Conservation (phyloP, 2,888 invertebrate species). For the Diploptera punctata region DNA sequence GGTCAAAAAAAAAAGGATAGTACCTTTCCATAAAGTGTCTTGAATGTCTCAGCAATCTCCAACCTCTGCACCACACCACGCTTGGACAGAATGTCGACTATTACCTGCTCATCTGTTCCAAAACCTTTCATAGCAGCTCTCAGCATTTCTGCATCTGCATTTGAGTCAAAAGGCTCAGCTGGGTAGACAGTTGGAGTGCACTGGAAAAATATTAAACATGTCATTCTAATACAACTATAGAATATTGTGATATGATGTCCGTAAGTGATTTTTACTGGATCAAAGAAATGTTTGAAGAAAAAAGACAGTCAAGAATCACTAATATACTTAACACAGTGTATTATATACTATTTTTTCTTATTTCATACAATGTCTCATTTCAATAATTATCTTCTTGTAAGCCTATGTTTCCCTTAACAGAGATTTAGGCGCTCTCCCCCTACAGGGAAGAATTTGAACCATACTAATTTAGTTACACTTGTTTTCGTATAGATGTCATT, state of each 20-base stretch:
- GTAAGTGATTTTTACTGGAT: too few species aligned
- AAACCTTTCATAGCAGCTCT: slow-evolving; percentile 55
- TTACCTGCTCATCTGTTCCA: slow-evolving; percentile 59
- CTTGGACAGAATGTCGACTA: slow-evolving; percentile 59
- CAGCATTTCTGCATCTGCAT: slow-evolving; percentile 52
- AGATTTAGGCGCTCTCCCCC: too few species aligned
- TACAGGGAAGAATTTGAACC: too few species aligned
- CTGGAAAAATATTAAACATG: slow-evolving; percentile 37
- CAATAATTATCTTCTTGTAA: too few species aligned
- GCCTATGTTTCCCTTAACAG: too few species aligned
- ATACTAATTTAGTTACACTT: too few species aligned
- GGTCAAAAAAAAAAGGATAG: too few species aligned
- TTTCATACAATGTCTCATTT: too few species aligned
- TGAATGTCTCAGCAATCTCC: slow-evolving; percentile 58
- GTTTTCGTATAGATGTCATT: too few species aligned
- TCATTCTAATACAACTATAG: not conserved
- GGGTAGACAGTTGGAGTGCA: slow-evolving; percentile 49
- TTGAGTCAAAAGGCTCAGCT: slow-evolving; percentile 50
- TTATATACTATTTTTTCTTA: too few species aligned
- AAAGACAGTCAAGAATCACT: not conserved
- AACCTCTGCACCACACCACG: slow-evolving; percentile 60
- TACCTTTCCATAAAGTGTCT: slow-evolving; percentile 62
- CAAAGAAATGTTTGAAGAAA: too few species aligned
- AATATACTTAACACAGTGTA: not conserved
- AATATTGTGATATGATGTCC: too few species aligned